Percentiles rank a stretch among this genome's conserved stretches.
Evolutionary conservation across 2,113 vertebrate species (phyloP).

Genomic region (Oceanites oceanicus): DNA sequence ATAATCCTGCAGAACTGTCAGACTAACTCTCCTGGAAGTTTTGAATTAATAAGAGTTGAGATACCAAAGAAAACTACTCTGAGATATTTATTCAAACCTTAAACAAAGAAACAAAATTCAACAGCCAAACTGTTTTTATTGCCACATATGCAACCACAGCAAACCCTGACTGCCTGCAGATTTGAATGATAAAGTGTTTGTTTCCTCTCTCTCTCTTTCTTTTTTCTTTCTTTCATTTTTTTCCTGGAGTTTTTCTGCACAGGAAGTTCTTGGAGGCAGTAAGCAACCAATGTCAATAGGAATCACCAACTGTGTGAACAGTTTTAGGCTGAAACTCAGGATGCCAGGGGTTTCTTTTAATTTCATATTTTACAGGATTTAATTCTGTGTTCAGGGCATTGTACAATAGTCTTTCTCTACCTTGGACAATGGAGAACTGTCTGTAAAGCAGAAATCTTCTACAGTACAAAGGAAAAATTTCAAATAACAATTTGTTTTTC

Average conservation of each 20-base stretch:
- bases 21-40: background rate
- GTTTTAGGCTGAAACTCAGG: background rate
- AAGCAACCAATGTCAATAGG: background rate
- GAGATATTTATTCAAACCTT: background rate
- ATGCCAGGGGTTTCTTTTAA: background rate
- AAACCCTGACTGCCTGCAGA: background rate
- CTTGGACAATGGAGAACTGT: background rate
- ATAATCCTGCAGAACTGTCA: background rate
- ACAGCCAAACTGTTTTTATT: background rate
- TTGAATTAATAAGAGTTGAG: background rate
- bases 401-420: background rate
- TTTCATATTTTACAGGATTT: background rate
- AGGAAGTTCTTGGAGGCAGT: background rate
- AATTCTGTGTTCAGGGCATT: background rate
- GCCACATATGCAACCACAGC: background rate
- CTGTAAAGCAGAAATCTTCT: background rate
- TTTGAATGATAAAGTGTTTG: background rate
- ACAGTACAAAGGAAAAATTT: background rate
- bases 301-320: background rate
- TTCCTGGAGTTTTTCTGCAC: fast-evolving
- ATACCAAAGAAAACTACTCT: background rate
- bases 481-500: background rate
- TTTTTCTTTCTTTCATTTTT: background rate
- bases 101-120: background rate
- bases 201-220: background rate